Base-by-base conservation (phyloP, 1,140 invertebrate genomes). In the Cotesia glomerata region DNA sequence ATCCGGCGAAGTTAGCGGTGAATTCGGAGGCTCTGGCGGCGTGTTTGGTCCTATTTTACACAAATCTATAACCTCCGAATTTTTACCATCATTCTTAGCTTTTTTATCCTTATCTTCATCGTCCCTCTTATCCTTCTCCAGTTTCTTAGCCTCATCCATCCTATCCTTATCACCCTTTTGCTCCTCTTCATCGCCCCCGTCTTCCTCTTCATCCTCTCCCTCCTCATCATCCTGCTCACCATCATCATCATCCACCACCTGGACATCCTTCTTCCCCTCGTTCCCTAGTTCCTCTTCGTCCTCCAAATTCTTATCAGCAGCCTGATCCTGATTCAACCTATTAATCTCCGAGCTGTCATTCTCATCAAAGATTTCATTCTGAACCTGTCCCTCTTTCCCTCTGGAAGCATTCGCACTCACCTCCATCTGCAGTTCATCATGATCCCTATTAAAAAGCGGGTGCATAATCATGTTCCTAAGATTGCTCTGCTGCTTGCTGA, bases 1-100 rank as follows among this genome's bases (percentile, higher is more conserved):
- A 81, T 94, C 93, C 3, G 91, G 91, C 4, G 91, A 91, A 8
- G 89, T 90, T 0, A 90, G 90, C 0, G 91, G 89, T 3, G 89
- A 90, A 16, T 87, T 88, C 0, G 90, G 90, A 0, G 90, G 90
- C 75, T 91, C 91, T 0, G 90, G 90, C 3, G 90, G 91, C 8
- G 91, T 92, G 74, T 91, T 91, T 0, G 91, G 91, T 2, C 91
- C 91, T 71, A 89, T 89, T 75, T 87, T 87, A 35, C 87, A 74
- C 70, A 85, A 73, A 4, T 87, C 86, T 5, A 87, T 54, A 58
- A 88, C 88, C 35, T 87, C 86, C 74, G 88, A 85, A 3, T 86
- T 81, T 51, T 85, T 77, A 65, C 16, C 80, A 65, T 77, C 77
- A 51, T 80, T 77, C 32, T 72, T 26, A 36, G n/a, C 11, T 51